A percentile compares a stretch with the other conserved stretches of the same genome.
phyloP scores from a whole-genome alignment of 2,797 vertebrate genomes.

The Lagorchestes hirsutus region DNA sequence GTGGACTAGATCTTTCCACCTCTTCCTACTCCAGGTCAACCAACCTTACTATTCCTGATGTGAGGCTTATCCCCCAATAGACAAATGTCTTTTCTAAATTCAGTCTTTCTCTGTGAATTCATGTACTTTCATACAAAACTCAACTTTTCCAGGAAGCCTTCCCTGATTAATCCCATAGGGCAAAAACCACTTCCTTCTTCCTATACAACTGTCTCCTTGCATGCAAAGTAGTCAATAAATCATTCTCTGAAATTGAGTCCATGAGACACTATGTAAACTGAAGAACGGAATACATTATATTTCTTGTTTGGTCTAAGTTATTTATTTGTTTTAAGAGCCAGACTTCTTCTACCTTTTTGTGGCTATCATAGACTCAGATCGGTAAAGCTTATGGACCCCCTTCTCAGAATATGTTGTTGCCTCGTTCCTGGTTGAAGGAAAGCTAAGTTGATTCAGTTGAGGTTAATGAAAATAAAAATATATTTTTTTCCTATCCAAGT shows the following conservation, averaged over 20 bases:
- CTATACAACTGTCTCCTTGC: neutral
- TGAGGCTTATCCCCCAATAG: neutral
- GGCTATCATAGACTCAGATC: neutral
- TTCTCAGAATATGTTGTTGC: neutral
- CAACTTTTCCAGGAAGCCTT: conserved; percentile 30
- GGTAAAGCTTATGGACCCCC: neutral
- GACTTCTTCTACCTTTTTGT: neutral
- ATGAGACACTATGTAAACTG: conserved; percentile 44
- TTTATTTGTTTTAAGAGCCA: neutral
- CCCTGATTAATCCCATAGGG: neutral
- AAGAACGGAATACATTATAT: neutral
- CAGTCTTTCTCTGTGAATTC: conserved; percentile 13
- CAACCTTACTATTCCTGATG: neutral
- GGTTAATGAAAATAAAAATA: neutral
- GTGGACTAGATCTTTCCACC: neutral
- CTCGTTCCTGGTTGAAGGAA: neutral
- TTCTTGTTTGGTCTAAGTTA: neutral
- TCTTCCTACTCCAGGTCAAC: neutral
- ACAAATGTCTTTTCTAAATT: neutral
- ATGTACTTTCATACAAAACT: conserved; percentile 20
- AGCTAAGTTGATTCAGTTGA: neutral
- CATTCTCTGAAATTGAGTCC: neutral
- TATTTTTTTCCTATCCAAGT: neutral
- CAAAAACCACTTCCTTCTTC: neutral
- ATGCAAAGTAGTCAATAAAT: neutral